phyloP scores from a whole-genome alignment of 2,797 vertebrate species.

The Poliocrania exsul region DNA sequence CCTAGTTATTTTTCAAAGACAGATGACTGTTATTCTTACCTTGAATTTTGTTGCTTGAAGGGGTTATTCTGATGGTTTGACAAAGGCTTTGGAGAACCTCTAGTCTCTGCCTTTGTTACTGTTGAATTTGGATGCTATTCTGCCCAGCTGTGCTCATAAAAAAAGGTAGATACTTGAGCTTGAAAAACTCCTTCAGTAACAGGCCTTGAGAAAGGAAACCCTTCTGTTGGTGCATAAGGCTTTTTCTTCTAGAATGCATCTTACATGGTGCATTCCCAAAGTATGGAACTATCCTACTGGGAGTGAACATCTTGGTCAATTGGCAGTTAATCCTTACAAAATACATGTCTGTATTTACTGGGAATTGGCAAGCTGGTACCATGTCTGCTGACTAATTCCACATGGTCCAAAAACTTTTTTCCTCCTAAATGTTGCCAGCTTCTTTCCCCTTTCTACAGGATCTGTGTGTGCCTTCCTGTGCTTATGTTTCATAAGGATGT shows the following conservation, averaged over 20 bases:
- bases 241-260: not conserved
- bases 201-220: not conserved
- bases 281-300: not conserved
- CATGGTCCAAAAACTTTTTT: not conserved
- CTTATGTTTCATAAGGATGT: not conserved
- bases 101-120: not conserved
- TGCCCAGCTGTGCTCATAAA: not conserved
- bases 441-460: not conserved
- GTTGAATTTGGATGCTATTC: not conserved
- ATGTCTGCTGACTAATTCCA: not conserved
- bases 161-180: not conserved
- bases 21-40: not conserved
- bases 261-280: not conserved
- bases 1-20: conserved; percentile 20
- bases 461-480: not conserved
- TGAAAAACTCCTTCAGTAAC: not conserved
- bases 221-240: not conserved
- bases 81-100: not conserved
- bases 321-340: not conserved
- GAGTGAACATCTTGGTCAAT: not conserved
- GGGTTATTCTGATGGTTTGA: not conserved
- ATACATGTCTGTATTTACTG: not conserved
- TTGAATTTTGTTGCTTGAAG: not conserved
- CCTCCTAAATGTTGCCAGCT: not conserved
- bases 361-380: not conserved